Evolutionary conservation across 2,797 vertebrate species (phyloP), one percentile per base, ranked within the genome.

Genomic region (Sebastes jordani): DNA sequence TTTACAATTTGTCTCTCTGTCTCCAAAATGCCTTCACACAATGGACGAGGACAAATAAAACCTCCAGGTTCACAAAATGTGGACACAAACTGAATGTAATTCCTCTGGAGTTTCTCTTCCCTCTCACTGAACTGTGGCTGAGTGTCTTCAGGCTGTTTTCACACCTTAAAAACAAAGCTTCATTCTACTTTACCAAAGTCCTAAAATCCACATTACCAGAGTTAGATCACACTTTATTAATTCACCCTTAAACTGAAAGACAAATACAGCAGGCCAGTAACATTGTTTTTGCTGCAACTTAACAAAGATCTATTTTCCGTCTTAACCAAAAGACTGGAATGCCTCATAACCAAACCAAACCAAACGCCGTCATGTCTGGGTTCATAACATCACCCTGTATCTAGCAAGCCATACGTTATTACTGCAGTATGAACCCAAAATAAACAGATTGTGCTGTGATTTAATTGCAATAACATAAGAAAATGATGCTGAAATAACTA

Each of bases 1-100:
- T 76, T 65, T 42, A 75, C 80, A 76, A 65, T 80, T 65, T 54
- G 70, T 77, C 84, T 81, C 78, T 79, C 70, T 36, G 78, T 81
- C 62, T 75, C 42, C 32, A 73, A 42, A 83, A 79, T 61, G 63
- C 78, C 62, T 69, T 23, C 71, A 11, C 29, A 34, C 71, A 52
- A 58, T 9, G 14, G n/a, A 64, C 9, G 2, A 38, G n/a, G 62
- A 38, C 13, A 42, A 64, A 42, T 65, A 42, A 18, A 65, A 64
- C 4, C 11, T 63, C 61, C 61, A 18, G 61, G 60, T 22, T 34
- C 29, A 20, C 30, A 62, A 62, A n/a, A 11, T 6, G 59, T 61
- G 59, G 27, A 61, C 27, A 61, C 59, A n/a, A 34, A 62, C 30
- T 63, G 32, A 22, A 22, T 62, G 11, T 7, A 14, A 36, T 63